Conservation (phyloP, 2,888 invertebrate species). For the Julus scanicus region DNA sequence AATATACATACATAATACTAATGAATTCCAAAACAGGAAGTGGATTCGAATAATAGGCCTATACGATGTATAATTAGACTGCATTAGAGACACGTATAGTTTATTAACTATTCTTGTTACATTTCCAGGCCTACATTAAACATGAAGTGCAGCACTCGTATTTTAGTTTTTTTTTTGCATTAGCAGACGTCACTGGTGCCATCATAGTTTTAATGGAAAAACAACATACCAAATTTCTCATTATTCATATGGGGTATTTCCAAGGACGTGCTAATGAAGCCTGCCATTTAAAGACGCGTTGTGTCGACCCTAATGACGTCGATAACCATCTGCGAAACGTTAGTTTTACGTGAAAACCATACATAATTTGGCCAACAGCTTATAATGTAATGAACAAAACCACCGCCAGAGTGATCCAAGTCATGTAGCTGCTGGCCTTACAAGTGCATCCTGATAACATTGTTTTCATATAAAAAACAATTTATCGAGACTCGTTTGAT, state of each 20-base stretch:
- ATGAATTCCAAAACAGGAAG: neutral
- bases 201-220: neutral
- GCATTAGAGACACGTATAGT: neutral
- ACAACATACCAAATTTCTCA: neutral
- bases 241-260: neutral
- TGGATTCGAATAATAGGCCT: neutral
- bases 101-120: neutral
- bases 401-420: neutral
- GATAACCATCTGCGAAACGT: neutral
- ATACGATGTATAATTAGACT: neutral
- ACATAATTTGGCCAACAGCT: neutral
- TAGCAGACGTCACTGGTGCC: neutral
- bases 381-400: neutral
- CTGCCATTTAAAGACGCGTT: neutral
- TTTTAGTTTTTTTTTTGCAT: neutral
- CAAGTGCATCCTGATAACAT: slow-evolving; percentile 1
- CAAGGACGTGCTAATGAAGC: neutral
- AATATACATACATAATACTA: neutral
- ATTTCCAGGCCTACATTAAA: neutral
- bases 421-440: neutral
- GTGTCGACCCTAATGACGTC: neutral
- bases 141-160: neutral
- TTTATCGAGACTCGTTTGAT: neutral
- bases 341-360: neutral
- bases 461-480: slow-evolving; percentile 1